These are phyloP conservation scores for Papilio protenor DNA, from an alignment of 2,888 invertebrate species.

Conservation along the genomic window DNA sequence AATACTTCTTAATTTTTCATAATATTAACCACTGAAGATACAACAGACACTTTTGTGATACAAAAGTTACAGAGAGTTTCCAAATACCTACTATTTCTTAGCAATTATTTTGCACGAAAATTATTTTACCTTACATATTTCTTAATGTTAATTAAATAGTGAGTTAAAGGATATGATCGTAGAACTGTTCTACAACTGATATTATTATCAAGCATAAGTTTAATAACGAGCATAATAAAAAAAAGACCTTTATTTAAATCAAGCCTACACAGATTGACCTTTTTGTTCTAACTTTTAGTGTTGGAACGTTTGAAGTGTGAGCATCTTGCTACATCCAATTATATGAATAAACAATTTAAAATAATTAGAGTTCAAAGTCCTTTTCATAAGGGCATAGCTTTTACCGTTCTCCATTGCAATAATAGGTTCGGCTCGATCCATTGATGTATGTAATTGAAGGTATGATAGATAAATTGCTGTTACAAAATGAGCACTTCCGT, in stretches of 20 bases:
- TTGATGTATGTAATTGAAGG: constrained; percentile 23
- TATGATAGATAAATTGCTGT: constrained; percentile 20
- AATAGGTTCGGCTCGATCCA: neutral
- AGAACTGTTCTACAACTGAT: neutral
- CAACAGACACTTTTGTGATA: no score
- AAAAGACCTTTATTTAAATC: neutral
- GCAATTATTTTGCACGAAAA: no score
- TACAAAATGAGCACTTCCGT: constrained; percentile 22
- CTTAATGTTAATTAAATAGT: no score
- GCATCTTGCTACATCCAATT: neutral
- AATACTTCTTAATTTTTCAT: neutral
- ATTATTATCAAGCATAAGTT: neutral
- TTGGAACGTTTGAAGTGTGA: neutral
- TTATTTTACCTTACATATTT: no score
- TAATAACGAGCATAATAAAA: neutral
- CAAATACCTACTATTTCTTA: no score
- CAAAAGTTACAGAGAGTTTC: no score
- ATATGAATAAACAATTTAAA: neutral
- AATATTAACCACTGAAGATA: no score
- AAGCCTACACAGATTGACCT: neutral
- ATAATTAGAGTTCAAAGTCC: neutral
- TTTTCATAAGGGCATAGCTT: neutral
- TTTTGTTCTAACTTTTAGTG: neutral
- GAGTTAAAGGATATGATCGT: neutral
- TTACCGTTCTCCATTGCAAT: neutral